Evolutionary conservation across 2,797 vertebrate species (phyloP), one percentile per base, ranked within the genome.

Genomic region (Crypturellus tataupa): DNA sequence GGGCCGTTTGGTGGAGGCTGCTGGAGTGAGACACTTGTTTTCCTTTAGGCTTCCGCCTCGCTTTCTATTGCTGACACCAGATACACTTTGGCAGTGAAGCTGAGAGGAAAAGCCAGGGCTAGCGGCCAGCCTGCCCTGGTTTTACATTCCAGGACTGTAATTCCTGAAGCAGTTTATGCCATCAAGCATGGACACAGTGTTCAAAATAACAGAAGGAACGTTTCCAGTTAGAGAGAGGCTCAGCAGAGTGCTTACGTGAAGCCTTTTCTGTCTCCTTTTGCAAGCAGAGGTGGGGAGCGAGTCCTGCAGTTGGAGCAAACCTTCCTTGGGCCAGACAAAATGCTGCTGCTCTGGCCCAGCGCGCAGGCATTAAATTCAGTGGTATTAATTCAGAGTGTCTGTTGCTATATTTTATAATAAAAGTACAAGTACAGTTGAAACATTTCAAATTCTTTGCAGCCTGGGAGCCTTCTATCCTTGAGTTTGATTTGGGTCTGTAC

Each of bases 111-210:
- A 96, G 91, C 89, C 91, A 83, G 82, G 93, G 91, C 71, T 8
- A 3, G 3, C 75, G 65, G 90, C 96, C 94, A 95, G 72, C 60
- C 86, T 40, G 2, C 59, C 62, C 70, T 6, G 9, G 55, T 29
- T 96, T 92, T 95, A 73, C 87, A 73, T 96, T 96, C 94, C 93
- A 86, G 88, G 62, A 9, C 95, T 85, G 73, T 85, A 83, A 91
- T 96, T 95, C 87, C 79, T 87, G 87, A 94, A 91, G 92, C 86
- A 91, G 75, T 69, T 93, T 65, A 33, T 93, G 77, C 84, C 1
- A 9, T 92, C 80, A 87, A 83, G 70, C 31, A 35, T 82, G 87
- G 94, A 95, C 94, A 95, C 85, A 88, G 49, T 96, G 95, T 96
- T 96, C 93, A 91, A 89, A 96, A 95, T 89, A 95, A 88, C 90